Conservation (phyloP, 1,140 invertebrate species). For the Hyposmocoma kahamanoa region DNA sequence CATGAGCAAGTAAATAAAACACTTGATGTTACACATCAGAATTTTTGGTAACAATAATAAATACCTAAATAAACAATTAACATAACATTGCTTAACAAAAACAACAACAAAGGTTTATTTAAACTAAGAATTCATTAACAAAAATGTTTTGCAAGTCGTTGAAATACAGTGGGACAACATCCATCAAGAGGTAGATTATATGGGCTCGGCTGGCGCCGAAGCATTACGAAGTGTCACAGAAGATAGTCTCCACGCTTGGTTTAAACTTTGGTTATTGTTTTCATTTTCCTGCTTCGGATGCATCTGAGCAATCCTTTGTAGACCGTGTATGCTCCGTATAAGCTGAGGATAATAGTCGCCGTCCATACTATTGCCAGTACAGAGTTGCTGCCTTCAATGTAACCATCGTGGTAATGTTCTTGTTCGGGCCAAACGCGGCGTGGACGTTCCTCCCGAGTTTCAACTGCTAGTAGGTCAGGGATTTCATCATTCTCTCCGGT, state of each 20-base stretch:
- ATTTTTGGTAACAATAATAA: constrained; percentile 5
- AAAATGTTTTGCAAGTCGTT: background rate
- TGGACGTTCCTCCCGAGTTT: constrained; percentile 31
- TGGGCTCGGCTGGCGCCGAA: background rate
- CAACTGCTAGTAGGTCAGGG: constrained; percentile 36
- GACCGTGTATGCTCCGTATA: constrained; percentile 50
- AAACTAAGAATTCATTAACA: background rate
- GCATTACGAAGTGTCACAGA: background rate
- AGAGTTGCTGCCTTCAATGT: constrained; percentile 53
- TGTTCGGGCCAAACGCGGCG: constrained; percentile 30
- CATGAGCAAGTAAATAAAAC: constrained; percentile 10
- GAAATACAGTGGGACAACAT: background rate
- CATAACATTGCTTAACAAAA: background rate
- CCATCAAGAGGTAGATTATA: background rate
- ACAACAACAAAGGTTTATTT: too few relatives aligned
- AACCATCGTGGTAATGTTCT: constrained; percentile 48
- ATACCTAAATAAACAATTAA: background rate
- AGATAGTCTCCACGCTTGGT: background rate
- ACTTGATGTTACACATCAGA: constrained; percentile 30
- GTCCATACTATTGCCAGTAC: constrained; percentile 53
- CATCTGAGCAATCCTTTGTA: constrained; percentile 57
- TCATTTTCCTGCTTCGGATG: constrained; percentile 51
- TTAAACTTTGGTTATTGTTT: constrained; percentile 61
- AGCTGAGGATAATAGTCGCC: constrained; percentile 48
- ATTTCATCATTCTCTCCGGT: constrained; percentile 39